Evolutionary conservation across 2,888 invertebrate species (phyloP).

Genomic region (Neocrepidodera transversa): DNA sequence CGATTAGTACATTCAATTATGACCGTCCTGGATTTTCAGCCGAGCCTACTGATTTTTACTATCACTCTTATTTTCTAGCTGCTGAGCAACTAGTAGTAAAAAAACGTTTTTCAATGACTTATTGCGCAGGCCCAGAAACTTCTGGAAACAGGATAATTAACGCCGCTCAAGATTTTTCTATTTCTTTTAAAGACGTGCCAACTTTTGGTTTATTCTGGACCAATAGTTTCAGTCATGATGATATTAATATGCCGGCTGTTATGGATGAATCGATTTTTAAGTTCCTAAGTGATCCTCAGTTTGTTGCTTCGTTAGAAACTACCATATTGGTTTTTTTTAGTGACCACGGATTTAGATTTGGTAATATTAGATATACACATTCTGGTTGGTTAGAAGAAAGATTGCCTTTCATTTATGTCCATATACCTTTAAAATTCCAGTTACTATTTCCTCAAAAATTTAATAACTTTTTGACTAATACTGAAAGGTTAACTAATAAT

Average conservation of each 20-base stretch:
- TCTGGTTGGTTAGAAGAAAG: slow-evolving; percentile 83
- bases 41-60: slow-evolving; percentile 83
- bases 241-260: slow-evolving; percentile 71
- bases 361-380: slow-evolving; percentile 71
- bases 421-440: slow-evolving; percentile 70
- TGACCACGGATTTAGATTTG: slow-evolving; percentile 83
- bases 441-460: slow-evolving; percentile 64
- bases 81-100: slow-evolving; percentile 66
- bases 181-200: slow-evolving; percentile 60
- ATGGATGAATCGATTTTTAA: slow-evolving; percentile 78
- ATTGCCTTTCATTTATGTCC: slow-evolving; percentile 77
- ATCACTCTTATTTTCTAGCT: slow-evolving; percentile 75
- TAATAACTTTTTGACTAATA: slow-evolving; percentile 68
- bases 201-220: slow-evolving; percentile 84
- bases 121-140: slow-evolving; percentile 69
- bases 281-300: slow-evolving; percentile 70
- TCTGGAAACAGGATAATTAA: slow-evolving; percentile 74
- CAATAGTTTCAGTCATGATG: slow-evolving; percentile 78
- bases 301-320: slow-evolving; percentile 14
- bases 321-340: slow-evolving; percentile 66
- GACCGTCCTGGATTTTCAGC: slow-evolving; percentile 73
- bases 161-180: slow-evolving; percentile 72
- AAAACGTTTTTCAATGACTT: slow-evolving; percentile 63
- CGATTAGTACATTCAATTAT: slow-evolving; percentile 79
- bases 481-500: slow-evolving; percentile 74